These are phyloP conservation scores for Nomada fucata DNA, from an alignment of 2,888 invertebrate species.

Conservation along the genomic window DNA sequence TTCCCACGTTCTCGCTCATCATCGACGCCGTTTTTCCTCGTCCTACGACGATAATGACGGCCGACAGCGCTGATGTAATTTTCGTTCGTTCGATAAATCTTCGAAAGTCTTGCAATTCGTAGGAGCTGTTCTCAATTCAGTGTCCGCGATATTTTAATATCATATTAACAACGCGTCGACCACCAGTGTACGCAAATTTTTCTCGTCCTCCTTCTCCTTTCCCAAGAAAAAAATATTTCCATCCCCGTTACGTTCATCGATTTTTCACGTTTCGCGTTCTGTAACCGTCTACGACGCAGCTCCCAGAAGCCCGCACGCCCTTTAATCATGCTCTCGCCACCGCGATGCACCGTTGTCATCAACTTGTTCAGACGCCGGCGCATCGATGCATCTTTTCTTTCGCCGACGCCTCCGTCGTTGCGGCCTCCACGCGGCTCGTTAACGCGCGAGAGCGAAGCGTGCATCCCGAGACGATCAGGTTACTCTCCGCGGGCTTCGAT, in stretches of 20 bases:
- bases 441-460: conserved; percentile 68
- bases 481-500: conserved; percentile 47
- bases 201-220: too few relatives aligned
- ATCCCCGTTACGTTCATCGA: background rate
- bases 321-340: conserved; percentile 61
- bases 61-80: too few relatives aligned
- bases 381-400: conserved; percentile 65
- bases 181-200: too few relatives aligned
- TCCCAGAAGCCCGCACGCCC: conserved; percentile 38
- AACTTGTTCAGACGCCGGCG: conserved; percentile 48
- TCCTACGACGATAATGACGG: too few relatives aligned
- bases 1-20: conserved; percentile 39
- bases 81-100: too few relatives aligned
- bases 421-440: conserved; percentile 71
- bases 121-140: too few relatives aligned
- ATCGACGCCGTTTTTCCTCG: conserved; percentile 15
- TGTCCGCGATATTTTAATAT: background rate
- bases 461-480: conserved; percentile 57
- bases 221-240: background rate
- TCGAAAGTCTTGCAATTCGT: background rate
- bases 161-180: background rate
- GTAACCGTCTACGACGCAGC: conserved; percentile 30
- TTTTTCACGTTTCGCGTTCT: conserved; percentile 1
- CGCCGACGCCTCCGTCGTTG: conserved; percentile 52
- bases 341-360: conserved; percentile 50